Percentiles rank a stretch among this genome's conserved stretches.
Conservation (phyloP, 2,888 invertebrate species). For the Bellardia pandia region DNA sequence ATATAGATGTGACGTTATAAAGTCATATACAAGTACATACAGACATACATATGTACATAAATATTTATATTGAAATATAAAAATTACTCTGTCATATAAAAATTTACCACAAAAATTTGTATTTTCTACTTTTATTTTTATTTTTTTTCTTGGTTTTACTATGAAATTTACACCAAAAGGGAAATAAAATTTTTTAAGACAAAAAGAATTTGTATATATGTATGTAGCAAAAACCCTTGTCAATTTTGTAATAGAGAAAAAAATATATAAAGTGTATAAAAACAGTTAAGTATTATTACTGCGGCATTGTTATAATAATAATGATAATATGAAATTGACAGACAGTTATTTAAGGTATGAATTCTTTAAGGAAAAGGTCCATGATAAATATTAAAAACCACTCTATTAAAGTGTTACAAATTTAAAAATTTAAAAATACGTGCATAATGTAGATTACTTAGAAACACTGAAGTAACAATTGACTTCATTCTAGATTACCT, state of each 20-base stretch:
- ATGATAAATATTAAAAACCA: too few relatives aligned
- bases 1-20: constrained; percentile 36
- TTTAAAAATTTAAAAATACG: too few relatives aligned
- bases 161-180: constrained; percentile 67
- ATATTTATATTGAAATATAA: constrained; percentile 49
- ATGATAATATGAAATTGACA: constrained; percentile 37
- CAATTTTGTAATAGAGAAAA: constrained; percentile 26
- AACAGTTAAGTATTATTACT: constrained; percentile 67
- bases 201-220: constrained; percentile 4
- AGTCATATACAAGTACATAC: background rate
- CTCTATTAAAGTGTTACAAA: too few relatives aligned
- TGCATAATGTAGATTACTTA: too few relatives aligned
- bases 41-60: too few relatives aligned
- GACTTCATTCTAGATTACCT: too few relatives aligned
- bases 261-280: background rate
- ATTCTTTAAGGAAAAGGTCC: background rate
- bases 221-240: constrained; percentile 37
- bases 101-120: constrained; percentile 47
- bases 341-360: constrained; percentile 7
- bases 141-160: constrained; percentile 1
- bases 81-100: constrained; percentile 21
- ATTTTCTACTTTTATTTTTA: background rate
- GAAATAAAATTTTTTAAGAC: constrained; percentile 55
- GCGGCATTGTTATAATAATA: constrained; percentile 53
- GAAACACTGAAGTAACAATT: too few relatives aligned